A percentile compares a stretch with the other conserved stretches of the same genome.
Conservation (phyloP, 2,888 invertebrate genomes). For the Rhynchonema sp. region DNA sequence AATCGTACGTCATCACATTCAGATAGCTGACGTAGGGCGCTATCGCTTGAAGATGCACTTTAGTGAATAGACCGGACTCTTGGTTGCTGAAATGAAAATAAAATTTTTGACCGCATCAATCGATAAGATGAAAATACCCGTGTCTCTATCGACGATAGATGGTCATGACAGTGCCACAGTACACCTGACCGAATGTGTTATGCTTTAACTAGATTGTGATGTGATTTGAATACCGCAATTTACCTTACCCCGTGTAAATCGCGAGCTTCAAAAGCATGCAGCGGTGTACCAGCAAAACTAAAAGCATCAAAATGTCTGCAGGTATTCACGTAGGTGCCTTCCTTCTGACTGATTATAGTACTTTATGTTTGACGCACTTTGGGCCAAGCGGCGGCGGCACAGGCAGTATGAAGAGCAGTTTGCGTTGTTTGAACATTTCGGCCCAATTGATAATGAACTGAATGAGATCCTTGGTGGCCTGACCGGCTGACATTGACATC, state of each 20-base stretch:
- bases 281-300: too few species aligned
- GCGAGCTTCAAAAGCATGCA: too few species aligned
- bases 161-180: too few species aligned
- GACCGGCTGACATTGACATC: conserved; percentile 36
- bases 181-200: too few species aligned
- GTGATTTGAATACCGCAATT: too few species aligned
- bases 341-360: too few species aligned
- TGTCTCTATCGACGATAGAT: too few species aligned
- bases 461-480: conserved; percentile 12
- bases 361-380: conserved; percentile 14
- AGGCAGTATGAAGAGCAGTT: conserved; percentile 42
- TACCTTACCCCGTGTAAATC: too few species aligned
- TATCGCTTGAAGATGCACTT: conserved; percentile 54
- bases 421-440: conserved; percentile 11
- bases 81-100: conserved; percentile 7
- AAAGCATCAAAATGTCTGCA: too few species aligned
- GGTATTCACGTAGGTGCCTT: too few species aligned
- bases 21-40: conserved; percentile 59
- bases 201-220: too few species aligned
- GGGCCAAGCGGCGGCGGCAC: conserved; percentile 48
- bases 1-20: conserved; percentile 93
- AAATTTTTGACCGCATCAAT: neutral
- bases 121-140: too few species aligned
- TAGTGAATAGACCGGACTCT: conserved; percentile 44
- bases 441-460: conserved; percentile 11